These are phyloP conservation scores for Oostethus manadensis DNA, from an alignment of 2,113 vertebrate species.

Conservation along the genomic window DNA sequence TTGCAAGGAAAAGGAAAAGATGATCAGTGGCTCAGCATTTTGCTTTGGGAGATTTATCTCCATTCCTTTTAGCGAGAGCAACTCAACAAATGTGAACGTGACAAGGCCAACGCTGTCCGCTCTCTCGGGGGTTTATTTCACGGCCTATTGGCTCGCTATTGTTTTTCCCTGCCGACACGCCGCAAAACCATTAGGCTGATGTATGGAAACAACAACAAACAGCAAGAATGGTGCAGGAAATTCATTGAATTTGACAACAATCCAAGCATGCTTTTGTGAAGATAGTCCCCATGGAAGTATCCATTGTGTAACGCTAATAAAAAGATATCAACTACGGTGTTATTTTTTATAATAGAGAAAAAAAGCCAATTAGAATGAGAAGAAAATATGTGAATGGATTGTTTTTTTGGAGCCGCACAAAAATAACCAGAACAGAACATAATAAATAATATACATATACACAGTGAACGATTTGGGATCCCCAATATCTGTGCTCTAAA, in stretches of 20 bases:
- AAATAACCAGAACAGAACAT: no score
- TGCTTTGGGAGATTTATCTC: not conserved
- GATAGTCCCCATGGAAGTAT: not conserved
- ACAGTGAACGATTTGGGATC: no score
- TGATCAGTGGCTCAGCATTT: not conserved
- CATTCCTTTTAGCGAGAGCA: not conserved
- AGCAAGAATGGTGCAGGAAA: constrained; percentile 31
- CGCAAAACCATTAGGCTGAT: constrained; percentile 20
- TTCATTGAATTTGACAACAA: constrained; percentile 23
- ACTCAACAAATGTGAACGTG: not conserved
- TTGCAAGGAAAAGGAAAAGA: no score
- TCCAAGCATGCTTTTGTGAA: constrained; percentile 1
- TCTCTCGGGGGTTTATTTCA: constrained; percentile 37
- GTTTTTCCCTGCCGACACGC: constrained; percentile 14
- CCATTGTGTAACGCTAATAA: no score
- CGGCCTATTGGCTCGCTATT: constrained; percentile 29
- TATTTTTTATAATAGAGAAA: no score
- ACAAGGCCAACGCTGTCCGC: not conserved
- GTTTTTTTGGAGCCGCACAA: no score
- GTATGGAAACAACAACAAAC: constrained; percentile 21
- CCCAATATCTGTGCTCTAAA: no score
- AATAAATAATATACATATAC: no score
- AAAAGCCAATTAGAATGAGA: no score
- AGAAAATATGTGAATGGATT: no score
- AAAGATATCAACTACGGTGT: no score